Evolutionary conservation across 1,140 invertebrate species (phyloP), one percentile per base, ranked within the genome.

Genomic region (Diachasmimorpha longicaudata): DNA sequence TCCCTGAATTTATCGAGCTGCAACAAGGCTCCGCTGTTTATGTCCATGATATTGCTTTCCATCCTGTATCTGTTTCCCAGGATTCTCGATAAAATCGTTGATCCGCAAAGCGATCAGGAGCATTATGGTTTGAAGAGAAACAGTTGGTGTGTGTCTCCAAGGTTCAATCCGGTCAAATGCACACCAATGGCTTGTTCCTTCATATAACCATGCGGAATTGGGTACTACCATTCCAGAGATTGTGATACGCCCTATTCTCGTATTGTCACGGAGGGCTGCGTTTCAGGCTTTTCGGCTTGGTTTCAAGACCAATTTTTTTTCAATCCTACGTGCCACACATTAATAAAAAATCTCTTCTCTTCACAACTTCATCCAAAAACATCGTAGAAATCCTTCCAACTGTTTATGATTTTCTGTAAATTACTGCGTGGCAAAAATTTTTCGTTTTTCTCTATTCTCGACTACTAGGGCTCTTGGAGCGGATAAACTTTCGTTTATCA

Each of bases 181-280:
- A 73, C 52, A 52, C 42, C 13, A 37, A 69, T 75, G 23, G 19
- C 25, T 14, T 37, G 63, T 81, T 81, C 58, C 70, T 48, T 21
- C 77, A 66, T 78, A 81, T 70, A 81, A 79, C 55, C 68, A 73
- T 31, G 19, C 4, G 78, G 31, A 31, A 31, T 79, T 81, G 81
- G 81, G 77, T 77, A 77, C 44, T 10, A 68, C 70, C 75, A 77
- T 82, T 70, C 73, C 79, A 31, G 23, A 58, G 71, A 80, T 82
- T 80, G 77, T 76, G 37, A 9, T 25, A 72, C 72, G 71, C 39
- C 31, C 37, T 70, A 44, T 39, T 25, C 19, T 11, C 6, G 14
- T 10, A 31, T 68, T 42, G 39, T 75, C 73, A 75, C 36, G 44
- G 73, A 25, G 67, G 68, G 70, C 55, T 75, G 44, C 73, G 19